Base-by-base conservation (phyloP, 2,113 vertebrate species). In the Gopherus evgoodei region DNA sequence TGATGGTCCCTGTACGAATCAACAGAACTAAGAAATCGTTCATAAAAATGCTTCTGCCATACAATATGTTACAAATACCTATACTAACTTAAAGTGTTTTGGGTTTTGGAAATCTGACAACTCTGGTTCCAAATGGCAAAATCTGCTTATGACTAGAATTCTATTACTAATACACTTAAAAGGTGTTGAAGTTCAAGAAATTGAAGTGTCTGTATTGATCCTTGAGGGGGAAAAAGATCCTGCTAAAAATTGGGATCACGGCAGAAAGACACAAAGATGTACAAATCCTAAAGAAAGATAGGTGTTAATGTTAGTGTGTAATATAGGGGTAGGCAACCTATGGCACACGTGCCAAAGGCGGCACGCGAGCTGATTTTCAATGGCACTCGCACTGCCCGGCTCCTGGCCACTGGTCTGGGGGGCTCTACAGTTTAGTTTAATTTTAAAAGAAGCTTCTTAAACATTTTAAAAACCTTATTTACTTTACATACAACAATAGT, bases 31-130 rank as follows among this genome's bases (percentile, higher is more conserved):
- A 91, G 31, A 82, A 93, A 35, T 69, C 0, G 42, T 31, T 93
- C 1, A 3, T 65, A 76, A 0, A 59, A 3, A 10, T 54, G 5
- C 50, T 16, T 0, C 0, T 86, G 25, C 86, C 83, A 83, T 88
- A 9, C 89, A 69, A 8, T 13, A 24, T 24, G 65, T 76, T 76
- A 76, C 22, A 50, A 50, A 50, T 50, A 50, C 50, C 14, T 50
- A 50, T 16, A 50, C 49, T 49, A 49, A 49, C 11, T 49, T 12
- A 16, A 49, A 49, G 11, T 85, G 8, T 3, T 65, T 75, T 88
- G 44, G 13, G 47, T 95, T 83, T 57, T 72, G n/a, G 65, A 80
- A 13, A 13, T 85, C 24, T 84, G 19, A 11, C 82, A 11, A 5
- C 53, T 79, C 81, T 62, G 3, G 65, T 72, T 21, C 65, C n/a